phyloP scores from a whole-genome alignment of 2,888 invertebrate species.

The Andrena minutula region DNA sequence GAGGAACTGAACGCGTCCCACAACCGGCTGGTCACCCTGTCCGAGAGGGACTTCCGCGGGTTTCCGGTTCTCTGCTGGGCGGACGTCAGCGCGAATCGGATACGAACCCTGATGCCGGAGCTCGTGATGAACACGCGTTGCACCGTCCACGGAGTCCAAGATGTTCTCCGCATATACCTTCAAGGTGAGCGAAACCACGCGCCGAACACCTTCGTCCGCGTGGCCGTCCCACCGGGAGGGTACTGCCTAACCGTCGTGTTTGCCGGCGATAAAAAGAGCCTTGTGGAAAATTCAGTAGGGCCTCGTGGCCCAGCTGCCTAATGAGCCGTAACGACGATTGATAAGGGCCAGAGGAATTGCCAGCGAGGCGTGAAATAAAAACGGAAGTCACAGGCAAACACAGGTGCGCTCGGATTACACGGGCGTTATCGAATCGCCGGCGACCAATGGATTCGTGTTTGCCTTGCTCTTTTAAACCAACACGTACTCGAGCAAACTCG shows the following conservation, averaged over 20 bases:
- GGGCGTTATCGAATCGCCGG: background rate
- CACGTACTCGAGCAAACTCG: background rate
- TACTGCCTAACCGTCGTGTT: background rate
- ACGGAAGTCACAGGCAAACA: constrained; percentile 9
- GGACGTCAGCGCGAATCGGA: constrained; percentile 92
- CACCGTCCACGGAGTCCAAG: constrained; percentile 92
- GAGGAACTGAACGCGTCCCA: constrained; percentile 92
- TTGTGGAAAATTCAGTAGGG: background rate
- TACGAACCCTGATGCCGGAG: constrained; percentile 90
- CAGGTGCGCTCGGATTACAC: constrained; percentile 23
- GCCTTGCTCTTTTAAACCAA: background rate
- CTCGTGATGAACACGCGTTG: constrained; percentile 93
- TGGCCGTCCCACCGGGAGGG: background rate
- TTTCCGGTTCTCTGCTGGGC: constrained; percentile 93
- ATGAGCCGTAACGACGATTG: background rate
- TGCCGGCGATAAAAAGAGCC: constrained; percentile 10
- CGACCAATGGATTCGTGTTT: background rate
- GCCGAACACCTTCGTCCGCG: too few relatives aligned
- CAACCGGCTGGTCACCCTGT: constrained; percentile 89
- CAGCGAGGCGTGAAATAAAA: background rate
- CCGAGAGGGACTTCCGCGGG: constrained; percentile 94
- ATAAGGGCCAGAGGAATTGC: background rate
- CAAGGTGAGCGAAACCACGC: constrained; percentile 87
- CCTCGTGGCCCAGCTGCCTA: background rate
- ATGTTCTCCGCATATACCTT: constrained; percentile 91